Evolutionary conservation across 2,888 invertebrate species (phyloP).

Genomic region (Heliconius hortense): DNA sequence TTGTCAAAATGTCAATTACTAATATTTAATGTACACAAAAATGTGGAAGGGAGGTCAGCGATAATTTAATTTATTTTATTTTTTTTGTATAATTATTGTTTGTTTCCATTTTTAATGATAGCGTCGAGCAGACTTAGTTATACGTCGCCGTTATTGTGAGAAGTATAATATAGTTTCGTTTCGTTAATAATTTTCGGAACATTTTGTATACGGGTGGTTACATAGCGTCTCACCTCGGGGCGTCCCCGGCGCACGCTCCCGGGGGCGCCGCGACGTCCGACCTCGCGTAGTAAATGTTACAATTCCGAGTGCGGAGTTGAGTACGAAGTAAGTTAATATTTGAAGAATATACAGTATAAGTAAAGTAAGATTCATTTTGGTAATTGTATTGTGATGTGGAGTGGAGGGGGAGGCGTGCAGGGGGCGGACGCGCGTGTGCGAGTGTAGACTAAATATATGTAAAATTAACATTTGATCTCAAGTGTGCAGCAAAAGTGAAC

Average conservation of each 20-base stretch:
- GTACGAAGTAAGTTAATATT: slow-evolving; percentile 16
- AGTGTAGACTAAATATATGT: slow-evolving; percentile 75
- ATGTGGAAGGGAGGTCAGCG: slow-evolving; percentile 45
- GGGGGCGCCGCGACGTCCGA: slow-evolving; percentile 15
- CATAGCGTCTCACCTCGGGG: slow-evolving; percentile 47
- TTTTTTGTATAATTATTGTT: slow-evolving; percentile 17
- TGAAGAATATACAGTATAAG: slow-evolving; percentile 13
- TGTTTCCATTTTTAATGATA: slow-evolving; percentile 38
- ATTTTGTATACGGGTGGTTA: slow-evolving; percentile 32
- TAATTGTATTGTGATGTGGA: slow-evolving; percentile 43
- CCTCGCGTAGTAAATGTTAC: not conserved
- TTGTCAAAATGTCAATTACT: slow-evolving; percentile 54
- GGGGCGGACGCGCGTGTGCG: slow-evolving; percentile 71
- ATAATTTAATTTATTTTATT: slow-evolving; percentile 40
- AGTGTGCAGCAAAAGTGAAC: slow-evolving; percentile 80
- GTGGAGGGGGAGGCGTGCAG: slow-evolving; percentile 46
- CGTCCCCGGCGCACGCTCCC: slow-evolving; percentile 41
- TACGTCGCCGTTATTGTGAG: slow-evolving; percentile 56
- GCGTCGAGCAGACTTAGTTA: slow-evolving; percentile 53
- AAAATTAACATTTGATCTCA: slow-evolving; percentile 82
- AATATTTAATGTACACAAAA: slow-evolving; percentile 50
- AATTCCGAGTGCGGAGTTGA: not conserved
- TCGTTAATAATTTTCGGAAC: slow-evolving; percentile 40
- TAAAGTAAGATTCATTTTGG: slow-evolving; percentile 25
- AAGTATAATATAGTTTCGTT: slow-evolving; percentile 75